These are phyloP conservation scores for Fundulus diaphanus DNA, from an alignment of 2,797 vertebrate species.

Conservation along the genomic window DNA sequence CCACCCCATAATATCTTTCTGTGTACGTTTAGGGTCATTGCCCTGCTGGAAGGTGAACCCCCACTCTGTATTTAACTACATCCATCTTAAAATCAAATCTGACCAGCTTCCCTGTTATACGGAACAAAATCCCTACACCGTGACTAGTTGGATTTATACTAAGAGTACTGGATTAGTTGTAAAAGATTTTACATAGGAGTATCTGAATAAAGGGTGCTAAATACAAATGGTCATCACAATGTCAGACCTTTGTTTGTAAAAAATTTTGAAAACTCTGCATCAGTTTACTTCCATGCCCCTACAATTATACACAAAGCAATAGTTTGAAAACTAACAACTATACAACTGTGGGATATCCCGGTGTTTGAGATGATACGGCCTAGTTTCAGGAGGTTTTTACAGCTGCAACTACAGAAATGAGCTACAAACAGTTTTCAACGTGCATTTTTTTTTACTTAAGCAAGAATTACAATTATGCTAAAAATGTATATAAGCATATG, in stretches of 20 bases:
- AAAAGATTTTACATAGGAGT: too few relatives aligned
- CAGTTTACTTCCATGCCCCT: not conserved
- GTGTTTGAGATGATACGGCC: not conserved
- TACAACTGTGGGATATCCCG: not conserved
- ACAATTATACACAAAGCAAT: not conserved
- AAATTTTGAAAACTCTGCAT: not conserved
- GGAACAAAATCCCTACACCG: too few relatives aligned
- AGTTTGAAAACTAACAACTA: not conserved
- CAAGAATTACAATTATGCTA: not conserved
- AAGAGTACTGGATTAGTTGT: too few relatives aligned
- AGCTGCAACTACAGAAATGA: not conserved
- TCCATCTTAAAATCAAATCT: too few relatives aligned
- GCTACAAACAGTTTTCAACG: not conserved
- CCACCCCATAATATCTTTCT: too few relatives aligned
- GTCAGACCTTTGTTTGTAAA: not conserved
- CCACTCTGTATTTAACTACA: too few relatives aligned
- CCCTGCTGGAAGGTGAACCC: too few relatives aligned
- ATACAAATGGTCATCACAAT: not conserved
- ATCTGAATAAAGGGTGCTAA: too few relatives aligned
- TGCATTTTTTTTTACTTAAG: not conserved
- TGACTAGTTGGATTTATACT: too few relatives aligned
- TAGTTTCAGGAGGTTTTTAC: too few relatives aligned
- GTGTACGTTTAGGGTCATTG: too few relatives aligned
- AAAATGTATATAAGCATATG: not conserved
- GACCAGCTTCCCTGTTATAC: too few relatives aligned